These are phyloP conservation scores for Rhinatrema bivittatum DNA, from an alignment of 2,797 vertebrate genomes.

Conservation along the genomic window DNA sequence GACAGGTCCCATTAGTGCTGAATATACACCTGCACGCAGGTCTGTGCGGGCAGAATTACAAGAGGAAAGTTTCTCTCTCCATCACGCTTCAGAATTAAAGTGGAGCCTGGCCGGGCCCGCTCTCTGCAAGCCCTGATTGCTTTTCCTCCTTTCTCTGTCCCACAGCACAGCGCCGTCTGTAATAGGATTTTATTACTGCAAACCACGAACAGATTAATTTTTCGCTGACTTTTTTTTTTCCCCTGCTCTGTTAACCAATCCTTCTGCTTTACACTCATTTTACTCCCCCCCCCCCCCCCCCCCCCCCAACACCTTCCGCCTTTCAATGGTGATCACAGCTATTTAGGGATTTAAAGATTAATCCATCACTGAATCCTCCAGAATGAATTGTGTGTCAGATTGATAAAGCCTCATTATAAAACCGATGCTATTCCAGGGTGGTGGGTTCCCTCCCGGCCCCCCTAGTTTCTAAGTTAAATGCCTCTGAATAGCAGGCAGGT, in stretches of 20 bases:
- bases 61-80: no score
- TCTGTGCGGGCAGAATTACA: no score
- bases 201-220: conserved; percentile 1
- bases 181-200: not conserved
- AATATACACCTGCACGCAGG: no score
- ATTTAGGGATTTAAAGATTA: conserved; percentile 71
- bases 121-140: not conserved
- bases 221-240: not conserved
- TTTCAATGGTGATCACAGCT: conserved; percentile 58
- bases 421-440: conserved; percentile 60
- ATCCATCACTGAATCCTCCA: conserved; percentile 57
- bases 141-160: not conserved
- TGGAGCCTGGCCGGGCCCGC: not conserved
- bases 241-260: not conserved
- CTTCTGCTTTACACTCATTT: not conserved
- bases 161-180: accelerated
- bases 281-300: not conserved
- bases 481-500: conserved; percentile 68
- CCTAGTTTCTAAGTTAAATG: conserved; percentile 59
- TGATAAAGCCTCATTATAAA: conserved; percentile 63
- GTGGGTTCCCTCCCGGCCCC: conserved; percentile 58
- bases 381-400: conserved; percentile 72
- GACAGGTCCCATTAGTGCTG: no score
- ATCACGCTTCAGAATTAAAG: no score
- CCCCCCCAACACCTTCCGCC: not conserved